phyloP scores from a whole-genome alignment of 2,113 vertebrate genomes.

The Passer montanus region DNA sequence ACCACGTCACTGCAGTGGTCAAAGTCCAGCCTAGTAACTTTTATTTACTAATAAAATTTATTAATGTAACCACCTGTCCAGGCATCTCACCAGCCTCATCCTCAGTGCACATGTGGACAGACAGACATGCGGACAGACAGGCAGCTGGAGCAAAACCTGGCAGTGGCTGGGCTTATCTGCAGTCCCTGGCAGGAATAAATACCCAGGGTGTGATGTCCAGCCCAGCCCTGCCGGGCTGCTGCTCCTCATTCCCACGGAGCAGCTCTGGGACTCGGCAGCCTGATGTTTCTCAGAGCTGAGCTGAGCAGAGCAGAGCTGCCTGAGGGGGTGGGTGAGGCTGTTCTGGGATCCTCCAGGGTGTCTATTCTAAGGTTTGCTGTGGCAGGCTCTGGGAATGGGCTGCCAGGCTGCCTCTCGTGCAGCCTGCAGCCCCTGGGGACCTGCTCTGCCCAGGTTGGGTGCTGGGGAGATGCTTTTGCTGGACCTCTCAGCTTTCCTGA shows the following conservation, averaged over 20 bases:
- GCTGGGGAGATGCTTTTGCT: neutral
- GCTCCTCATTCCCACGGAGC: slow-evolving; percentile 2
- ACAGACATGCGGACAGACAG: neutral
- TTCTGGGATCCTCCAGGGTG: neutral
- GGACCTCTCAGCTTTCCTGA: neutral
- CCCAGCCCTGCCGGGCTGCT: neutral
- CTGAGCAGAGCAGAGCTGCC: neutral
- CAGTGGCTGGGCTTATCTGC: neutral
- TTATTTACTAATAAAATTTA: neutral
- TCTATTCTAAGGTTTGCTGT: slow-evolving; percentile 51
- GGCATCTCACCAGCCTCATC: neutral
- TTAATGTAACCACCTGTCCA: neutral
- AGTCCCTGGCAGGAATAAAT: neutral
- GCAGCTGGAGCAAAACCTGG: neutral
- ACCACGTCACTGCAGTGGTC: neutral
- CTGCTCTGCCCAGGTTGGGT: neutral
- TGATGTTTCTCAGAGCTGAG: neutral
- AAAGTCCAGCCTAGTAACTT: neutral
- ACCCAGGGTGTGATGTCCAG: neutral
- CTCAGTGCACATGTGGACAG: rapidly evolving
- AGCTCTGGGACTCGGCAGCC: neutral
- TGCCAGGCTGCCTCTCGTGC: neutral
- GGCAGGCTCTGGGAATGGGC: slow-evolving; percentile 41
- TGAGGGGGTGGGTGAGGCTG: neutral
- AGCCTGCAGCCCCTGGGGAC: neutral